These are phyloP conservation scores for Temnothorax rugatulus DNA, from an alignment of 2,888 invertebrate species.

Conservation along the genomic window DNA sequence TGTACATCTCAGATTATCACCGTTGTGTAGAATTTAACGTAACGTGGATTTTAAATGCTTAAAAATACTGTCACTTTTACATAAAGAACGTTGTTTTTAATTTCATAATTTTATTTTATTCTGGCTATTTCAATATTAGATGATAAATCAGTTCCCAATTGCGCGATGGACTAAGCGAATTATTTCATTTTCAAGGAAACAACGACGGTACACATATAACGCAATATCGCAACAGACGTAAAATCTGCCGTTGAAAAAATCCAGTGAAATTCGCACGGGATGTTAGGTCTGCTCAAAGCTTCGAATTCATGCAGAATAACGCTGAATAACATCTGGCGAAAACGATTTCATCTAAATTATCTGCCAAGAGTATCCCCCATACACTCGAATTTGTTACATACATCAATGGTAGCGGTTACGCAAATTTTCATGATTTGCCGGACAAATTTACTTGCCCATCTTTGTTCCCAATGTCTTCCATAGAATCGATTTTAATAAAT, in stretches of 20 bases:
- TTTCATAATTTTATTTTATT: not conserved
- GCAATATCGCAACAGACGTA: conserved; percentile 38
- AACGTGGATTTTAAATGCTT: not conserved
- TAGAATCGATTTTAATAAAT: not conserved
- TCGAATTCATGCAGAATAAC: not conserved
- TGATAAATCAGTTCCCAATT: conserved; percentile 1
- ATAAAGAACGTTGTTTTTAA: not conserved
- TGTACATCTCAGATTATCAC: not conserved
- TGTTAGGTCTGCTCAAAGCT: conserved; percentile 11
- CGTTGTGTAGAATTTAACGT: not conserved
- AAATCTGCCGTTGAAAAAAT: conserved; percentile 34
- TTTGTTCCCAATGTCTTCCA: not conserved
- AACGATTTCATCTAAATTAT: conserved; percentile 42
- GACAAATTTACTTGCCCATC: not conserved
- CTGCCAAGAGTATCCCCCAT: not conserved
- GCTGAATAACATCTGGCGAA: conserved; percentile 7
- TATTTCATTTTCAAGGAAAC: conserved; percentile 20
- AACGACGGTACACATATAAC: conserved; percentile 18
- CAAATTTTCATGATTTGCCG: not conserved
- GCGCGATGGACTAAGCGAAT: not conserved
- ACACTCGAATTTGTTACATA: not conserved
- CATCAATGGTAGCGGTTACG: not conserved
- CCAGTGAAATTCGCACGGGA: conserved; percentile 28
- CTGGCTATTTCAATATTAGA: not conserved
- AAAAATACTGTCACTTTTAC: not conserved